Evolutionary conservation across 1,140 invertebrate genomes (phyloP).

Genomic region (Drosophila auraria): DNA sequence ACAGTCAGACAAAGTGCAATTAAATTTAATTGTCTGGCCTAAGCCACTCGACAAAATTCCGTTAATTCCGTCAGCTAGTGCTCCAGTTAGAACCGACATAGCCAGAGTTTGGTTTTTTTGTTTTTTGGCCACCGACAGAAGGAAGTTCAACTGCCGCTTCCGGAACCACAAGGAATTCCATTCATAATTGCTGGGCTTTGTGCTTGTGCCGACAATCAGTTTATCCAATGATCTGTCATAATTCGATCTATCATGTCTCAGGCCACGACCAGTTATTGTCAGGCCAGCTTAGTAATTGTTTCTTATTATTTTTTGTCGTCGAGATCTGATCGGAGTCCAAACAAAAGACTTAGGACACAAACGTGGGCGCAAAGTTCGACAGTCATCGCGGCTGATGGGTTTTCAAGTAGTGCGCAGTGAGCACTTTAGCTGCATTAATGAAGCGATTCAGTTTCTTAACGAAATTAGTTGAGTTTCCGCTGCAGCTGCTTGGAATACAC

Average conservation of each 20-base stretch:
- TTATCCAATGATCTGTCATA: constrained; percentile 49
- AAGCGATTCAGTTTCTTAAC: constrained; percentile 8
- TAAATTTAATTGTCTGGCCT: constrained; percentile 62
- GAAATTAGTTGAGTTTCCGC: constrained; percentile 52
- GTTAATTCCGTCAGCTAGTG: constrained; percentile 29
- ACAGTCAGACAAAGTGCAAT: constrained; percentile 45
- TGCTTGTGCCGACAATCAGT: constrained; percentile 29
- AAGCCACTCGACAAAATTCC: background rate
- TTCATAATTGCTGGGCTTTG: constrained; percentile 31
- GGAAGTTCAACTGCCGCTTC: constrained; percentile 35
- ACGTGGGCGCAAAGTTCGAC: constrained; percentile 32
- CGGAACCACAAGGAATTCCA: constrained; percentile 41
- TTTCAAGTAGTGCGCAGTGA: constrained; percentile 25
- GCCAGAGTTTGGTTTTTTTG: background rate
- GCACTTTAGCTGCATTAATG: constrained; percentile 38
- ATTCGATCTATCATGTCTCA: constrained; percentile 31
- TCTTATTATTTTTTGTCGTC: constrained; percentile 40
- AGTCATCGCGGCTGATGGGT: constrained; percentile 32
- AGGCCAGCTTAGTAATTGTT: constrained; percentile 22
- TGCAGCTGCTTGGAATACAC: constrained; percentile 27
- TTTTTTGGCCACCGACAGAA: background rate
- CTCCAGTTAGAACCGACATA: constrained; percentile 32
- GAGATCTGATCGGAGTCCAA: constrained; percentile 31
- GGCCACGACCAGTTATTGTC: constrained; percentile 21
- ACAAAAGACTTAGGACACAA: constrained; percentile 74